Evolutionary conservation across 2,888 invertebrate species (phyloP).

Genomic region (Phaedon cochleariae): DNA sequence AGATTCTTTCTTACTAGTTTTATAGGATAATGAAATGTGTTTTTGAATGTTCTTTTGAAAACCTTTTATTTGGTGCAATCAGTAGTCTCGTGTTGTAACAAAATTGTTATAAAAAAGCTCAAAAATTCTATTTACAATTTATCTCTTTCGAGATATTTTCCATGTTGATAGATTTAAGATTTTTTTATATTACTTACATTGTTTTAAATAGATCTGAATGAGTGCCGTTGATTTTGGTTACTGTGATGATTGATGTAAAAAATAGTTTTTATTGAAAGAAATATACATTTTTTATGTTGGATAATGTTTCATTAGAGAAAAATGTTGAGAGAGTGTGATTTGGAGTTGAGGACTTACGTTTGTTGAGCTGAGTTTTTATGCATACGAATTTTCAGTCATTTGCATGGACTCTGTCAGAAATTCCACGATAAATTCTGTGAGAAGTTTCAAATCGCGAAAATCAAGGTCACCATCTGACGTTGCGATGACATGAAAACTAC

Average conservation of each 20-base stretch:
- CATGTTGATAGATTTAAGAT: constrained; percentile 17
- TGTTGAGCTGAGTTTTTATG: too few relatives aligned
- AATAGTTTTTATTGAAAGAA: constrained; percentile 30
- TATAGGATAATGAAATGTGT: not conserved
- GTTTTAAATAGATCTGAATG: constrained; percentile 29
- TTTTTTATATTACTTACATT: constrained; percentile 18
- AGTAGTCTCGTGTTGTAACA: not conserved
- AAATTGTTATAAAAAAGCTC: constrained; percentile 7
- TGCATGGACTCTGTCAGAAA: too few relatives aligned
- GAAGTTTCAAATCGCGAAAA: too few relatives aligned
- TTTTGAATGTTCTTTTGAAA: not conserved
- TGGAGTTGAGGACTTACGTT: too few relatives aligned
- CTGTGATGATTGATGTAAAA: constrained; percentile 32
- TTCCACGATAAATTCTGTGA: too few relatives aligned
- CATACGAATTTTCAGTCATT: too few relatives aligned
- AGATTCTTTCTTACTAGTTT: not conserved
- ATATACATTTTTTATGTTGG: constrained; percentile 25
- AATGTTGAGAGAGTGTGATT: too few relatives aligned
- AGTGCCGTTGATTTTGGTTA: constrained; percentile 27
- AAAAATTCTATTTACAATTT: constrained; percentile 9
- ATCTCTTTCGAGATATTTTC: constrained; percentile 15
- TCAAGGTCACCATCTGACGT: too few relatives aligned
- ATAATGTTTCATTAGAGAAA: not conserved
- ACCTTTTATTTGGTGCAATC: not conserved
- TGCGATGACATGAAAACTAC: too few relatives aligned